Base-by-base conservation (phyloP, 2,113 vertebrate genomes). In the Leucopsar rothschildi region DNA sequence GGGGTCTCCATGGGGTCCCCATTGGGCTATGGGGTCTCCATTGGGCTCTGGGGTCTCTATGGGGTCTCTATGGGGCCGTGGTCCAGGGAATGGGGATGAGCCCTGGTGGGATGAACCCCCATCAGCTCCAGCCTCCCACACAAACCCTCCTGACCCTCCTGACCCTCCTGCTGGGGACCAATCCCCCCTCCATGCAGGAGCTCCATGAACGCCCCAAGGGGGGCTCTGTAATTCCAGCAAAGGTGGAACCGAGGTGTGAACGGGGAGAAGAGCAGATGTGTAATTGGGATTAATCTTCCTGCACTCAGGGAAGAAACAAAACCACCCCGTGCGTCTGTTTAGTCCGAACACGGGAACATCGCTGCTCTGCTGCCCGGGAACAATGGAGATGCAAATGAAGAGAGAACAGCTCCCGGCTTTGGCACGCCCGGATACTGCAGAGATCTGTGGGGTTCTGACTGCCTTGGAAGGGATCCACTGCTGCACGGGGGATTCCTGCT, bases 351-450 rank as follows among this genome's bases (percentile, higher is more conserved):
- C 47, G 0, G 75, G 52, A n/a, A 29, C 88, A 47, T 19, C 66
- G 5, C 10, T 29, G 83, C 96, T 93, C 69, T 37, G 25, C 68
- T 61, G 89, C 94, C 93, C 76, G 68, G 82, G 86, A 93, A 82
- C 90, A 94, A 95, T 84, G 61, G 73, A 87, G 73, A 94, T 94
- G 96, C 94, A 94, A 96, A 96, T 94, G 59, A 42, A 18, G 47
- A 11, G 80, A 71, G 80, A 71, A 15, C 61, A 42, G 52, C 82
- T 81, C 79, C 64, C 65, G 83, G 87, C 88, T 70, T 50, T 50
- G 77, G 94, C 55, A 64, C n/a, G 84, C 68, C n/a, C 0, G 7
- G 72, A 39, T 61, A 20, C 82, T 29, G 77, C 45, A 81, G 89
- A 71, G 92, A 50, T 68, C 88, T 65, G 57, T 61, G 72, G 90